Base-by-base conservation (phyloP, 1,140 invertebrate species). In the Aphis craccivora region DNA sequence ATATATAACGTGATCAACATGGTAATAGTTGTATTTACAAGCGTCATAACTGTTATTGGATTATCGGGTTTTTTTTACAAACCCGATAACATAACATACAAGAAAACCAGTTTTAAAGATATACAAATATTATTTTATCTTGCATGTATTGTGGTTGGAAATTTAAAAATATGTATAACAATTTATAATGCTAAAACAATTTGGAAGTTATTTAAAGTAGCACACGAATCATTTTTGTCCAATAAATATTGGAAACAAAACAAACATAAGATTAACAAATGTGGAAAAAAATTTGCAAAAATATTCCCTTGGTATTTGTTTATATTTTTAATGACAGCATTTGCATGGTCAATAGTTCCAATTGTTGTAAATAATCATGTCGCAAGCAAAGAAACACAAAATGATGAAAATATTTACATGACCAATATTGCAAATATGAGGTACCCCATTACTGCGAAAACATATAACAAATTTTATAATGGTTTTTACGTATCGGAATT, bases 211-310 rank as follows among this genome's bases (percentile, higher is more conserved):
- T 87, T 87, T 48, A n/a, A 87, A 14, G 45, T 87, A 20, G 43
- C 84, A n/a, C 84, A 87, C 43, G 84, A 87, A 30, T 87, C 84
- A 0, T 87, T 87, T 48, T n/a, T 87, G 6, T 48, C 84, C 18
- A 87, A 48, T 87, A 87, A 48, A n/a, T n/a, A 87, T 87, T 87
- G 43, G 48, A 43, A 43, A 87, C 25, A 87, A 48, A 18, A 87
- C 43, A 25, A 45, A n/a, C 14, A 48, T 20, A 45, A 48, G 14
- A 14, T 87, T 3, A n/a, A n/a, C 8, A n/a, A n/a, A 35, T 20
- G 84, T 45, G 43, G 43, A 48, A 25, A 87, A n/a, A 4, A 48
- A 30, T 87, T 45, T 8, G 9, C 6, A 8, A 87, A 14, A 87
- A 48, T n/a, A n/a, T 45, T 87, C 4, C 11, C 30, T n/a, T 87